Percentiles rank a stretch among this genome's conserved stretches.
Conservation (phyloP, 2,797 vertebrate genomes). For the Alfaro cultratus region DNA sequence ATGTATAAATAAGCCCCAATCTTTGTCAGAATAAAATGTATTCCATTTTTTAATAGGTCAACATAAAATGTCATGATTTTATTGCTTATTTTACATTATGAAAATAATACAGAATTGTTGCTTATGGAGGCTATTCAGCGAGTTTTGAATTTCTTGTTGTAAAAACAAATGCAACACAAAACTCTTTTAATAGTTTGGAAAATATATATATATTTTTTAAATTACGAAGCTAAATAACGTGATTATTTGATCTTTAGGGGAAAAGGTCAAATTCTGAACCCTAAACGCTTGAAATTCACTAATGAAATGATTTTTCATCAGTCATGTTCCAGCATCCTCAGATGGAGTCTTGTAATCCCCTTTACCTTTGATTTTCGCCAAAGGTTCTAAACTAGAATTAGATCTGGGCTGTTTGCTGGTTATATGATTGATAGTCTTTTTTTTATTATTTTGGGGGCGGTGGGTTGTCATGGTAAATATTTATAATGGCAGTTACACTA, state of each 20-base stretch:
- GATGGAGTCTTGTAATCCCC: not conserved
- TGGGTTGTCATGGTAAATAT: not conserved
- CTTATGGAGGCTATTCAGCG: not conserved
- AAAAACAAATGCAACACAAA: not conserved
- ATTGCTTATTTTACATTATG: not conserved
- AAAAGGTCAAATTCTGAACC: not conserved
- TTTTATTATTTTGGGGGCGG: not conserved
- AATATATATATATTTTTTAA: too few relatives aligned
- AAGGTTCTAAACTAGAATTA: not conserved
- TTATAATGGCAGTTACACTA: not conserved
- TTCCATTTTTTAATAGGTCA: too few relatives aligned
- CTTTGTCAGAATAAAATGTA: not conserved
- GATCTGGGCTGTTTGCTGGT: not conserved
- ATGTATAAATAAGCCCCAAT: not conserved
- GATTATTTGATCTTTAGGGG: not conserved
- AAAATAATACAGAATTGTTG: not conserved
- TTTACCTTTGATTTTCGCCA: not conserved
- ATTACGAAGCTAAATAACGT: not conserved
- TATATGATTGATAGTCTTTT: not conserved
- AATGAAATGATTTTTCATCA: not conserved
- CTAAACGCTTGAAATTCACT: not conserved
- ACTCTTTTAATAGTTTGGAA: not conserved
- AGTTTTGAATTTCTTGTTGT: not conserved
- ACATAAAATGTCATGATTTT: not conserved
- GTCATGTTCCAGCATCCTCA: not conserved